Percentiles rank a stretch among this genome's conserved stretches.
These are phyloP conservation scores for Nymphicus hollandicus DNA, from an alignment of 2,113 vertebrate species.

Conservation along the genomic window DNA sequence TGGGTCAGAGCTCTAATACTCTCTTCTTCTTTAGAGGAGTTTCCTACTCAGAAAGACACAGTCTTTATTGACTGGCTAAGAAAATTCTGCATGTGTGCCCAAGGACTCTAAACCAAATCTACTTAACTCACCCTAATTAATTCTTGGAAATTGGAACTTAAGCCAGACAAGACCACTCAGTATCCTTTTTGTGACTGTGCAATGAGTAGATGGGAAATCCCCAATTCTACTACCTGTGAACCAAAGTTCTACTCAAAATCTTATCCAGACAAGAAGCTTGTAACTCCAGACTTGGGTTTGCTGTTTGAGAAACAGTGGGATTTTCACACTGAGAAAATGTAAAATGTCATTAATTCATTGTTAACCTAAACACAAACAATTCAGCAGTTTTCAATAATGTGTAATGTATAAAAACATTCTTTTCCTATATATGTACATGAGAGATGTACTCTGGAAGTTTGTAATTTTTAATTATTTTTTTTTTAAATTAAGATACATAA, in stretches of 20 bases:
- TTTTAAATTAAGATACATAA: neutral
- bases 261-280: neutral
- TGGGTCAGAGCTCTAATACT: neutral
- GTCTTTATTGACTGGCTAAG: neutral
- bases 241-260: neutral
- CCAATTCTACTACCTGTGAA: neutral
- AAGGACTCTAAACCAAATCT: neutral
- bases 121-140: neutral
- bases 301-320: neutral
- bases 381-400: neutral
- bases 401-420: neutral
- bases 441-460: neutral
- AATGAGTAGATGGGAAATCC: neutral
- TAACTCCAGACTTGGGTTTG: neutral
- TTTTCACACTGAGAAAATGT: neutral
- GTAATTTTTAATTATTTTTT: neutral
- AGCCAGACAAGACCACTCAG: neutral
- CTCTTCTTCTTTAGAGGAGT: neutral
- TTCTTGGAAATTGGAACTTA: neutral
- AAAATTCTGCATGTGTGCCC: neutral
- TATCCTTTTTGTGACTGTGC: neutral
- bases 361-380: neutral
- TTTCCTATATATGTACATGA: neutral
- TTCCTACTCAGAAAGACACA: neutral
- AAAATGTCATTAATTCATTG: neutral